Conservation (phyloP, 2,797 vertebrate genomes). For the Adelosebastes latens region DNA sequence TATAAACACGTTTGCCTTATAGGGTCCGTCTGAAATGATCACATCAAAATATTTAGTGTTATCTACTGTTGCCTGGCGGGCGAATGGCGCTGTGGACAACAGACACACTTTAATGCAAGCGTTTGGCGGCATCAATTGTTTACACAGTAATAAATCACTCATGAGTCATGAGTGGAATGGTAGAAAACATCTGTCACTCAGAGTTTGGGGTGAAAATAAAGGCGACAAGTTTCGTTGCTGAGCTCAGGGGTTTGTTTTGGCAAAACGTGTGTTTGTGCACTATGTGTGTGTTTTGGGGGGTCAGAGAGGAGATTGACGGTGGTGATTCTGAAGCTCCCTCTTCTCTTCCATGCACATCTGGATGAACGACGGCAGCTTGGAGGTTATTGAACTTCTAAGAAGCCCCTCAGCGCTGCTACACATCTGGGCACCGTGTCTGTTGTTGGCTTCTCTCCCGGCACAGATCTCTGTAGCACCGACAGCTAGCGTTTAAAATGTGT, state of each 20-base stretch:
- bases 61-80: not conserved
- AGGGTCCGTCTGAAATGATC: not conserved
- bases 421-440: not conserved
- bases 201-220: not conserved
- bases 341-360: not conserved
- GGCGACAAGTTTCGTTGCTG: not conserved
- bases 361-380: not conserved
- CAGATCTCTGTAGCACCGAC: too few relatives aligned
- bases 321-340: not conserved
- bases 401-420: not conserved
- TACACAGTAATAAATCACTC: not conserved
- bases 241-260: slow-evolving; percentile 30
- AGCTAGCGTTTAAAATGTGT: too few relatives aligned
- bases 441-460: not conserved
- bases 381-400: not conserved
- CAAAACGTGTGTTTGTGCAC: not conserved
- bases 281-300: not conserved
- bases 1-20: not conserved
- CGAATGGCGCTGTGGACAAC: not conserved
- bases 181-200: not conserved
- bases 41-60: slow-evolving; percentile 12
- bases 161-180: not conserved
- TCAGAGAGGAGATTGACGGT: not conserved
- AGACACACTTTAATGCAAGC: not conserved
- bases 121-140: slow-evolving; percentile 8